Evolutionary conservation across 2,113 vertebrate species (phyloP).

Genomic region (Leuciscus idus): DNA sequence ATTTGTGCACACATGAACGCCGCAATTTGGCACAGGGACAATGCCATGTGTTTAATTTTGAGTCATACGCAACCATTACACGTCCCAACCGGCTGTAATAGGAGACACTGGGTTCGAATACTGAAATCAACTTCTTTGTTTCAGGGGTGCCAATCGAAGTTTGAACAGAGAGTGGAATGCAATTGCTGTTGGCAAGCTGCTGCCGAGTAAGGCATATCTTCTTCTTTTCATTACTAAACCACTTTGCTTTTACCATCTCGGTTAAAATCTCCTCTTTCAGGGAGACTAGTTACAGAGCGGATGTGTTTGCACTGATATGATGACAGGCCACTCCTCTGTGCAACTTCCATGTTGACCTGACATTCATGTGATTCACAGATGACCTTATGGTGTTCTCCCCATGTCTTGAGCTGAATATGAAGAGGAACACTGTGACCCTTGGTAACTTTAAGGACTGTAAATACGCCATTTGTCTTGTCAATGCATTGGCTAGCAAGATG

Average conservation of each 20-base stretch:
- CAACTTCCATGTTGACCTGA: slow-evolving; percentile 25
- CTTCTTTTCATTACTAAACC: slow-evolving; percentile 8
- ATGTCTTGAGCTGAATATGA: slow-evolving; percentile 28
- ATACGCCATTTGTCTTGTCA: not conserved
- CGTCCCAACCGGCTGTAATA: not conserved
- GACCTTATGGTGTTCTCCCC: slow-evolving; percentile 18
- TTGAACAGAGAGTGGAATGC: too few relatives aligned
- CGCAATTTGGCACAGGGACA: not conserved
- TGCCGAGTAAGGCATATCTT: slow-evolving; percentile 18
- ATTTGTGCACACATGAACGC: not conserved
- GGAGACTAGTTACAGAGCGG: not conserved
- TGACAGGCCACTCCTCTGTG: slow-evolving; percentile 8
- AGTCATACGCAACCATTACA: not conserved
- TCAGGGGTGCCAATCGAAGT: too few relatives aligned
- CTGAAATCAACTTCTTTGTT: not conserved
- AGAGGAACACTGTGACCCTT: not conserved
- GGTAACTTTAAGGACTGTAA: not conserved
- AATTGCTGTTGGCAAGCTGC: not conserved
- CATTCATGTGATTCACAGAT: slow-evolving; percentile 24
- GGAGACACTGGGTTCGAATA: not conserved
- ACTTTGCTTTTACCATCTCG: slow-evolving; percentile 23
- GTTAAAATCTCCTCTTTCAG: not conserved
- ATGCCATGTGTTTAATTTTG: not conserved
- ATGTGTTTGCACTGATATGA: slow-evolving; percentile 37
- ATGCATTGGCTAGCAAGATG: slow-evolving; percentile 18